Base-by-base conservation (phyloP, 64 coral and sea anemone genomes). In the Porites lutea region DNA sequence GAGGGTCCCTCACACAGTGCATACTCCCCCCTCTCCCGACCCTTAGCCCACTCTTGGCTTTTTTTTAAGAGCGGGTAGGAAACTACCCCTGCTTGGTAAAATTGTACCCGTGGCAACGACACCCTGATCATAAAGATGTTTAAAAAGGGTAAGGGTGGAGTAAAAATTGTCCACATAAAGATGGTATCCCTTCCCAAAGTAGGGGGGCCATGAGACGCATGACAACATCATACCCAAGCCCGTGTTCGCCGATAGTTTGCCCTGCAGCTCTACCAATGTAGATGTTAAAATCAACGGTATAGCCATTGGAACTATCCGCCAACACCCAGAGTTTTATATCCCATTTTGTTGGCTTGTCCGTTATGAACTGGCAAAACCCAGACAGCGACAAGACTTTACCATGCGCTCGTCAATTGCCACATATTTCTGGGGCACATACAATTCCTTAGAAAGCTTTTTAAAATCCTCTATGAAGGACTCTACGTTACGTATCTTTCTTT, bases 111-210 rank as follows among this genome's bases (percentile, higher is more conserved):
- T 90, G 52, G 59, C 55, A 52, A 64, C 72, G 1, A 82, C n/a
- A 8, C 65, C 65, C 62, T 53, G 16, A 8, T 79, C 71, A 65
- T 58, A 90, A 15, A 90, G 21, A 90, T 90, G 68, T 68, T 65
- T 90, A 3, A 81, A n/a, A n/a, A 90, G 65, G 18, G 9, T 65
- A 2, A 90, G 10, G 22, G 89, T 79, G 13, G 78, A 65, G 59
- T 90, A 90, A 70, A 90, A 90, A 16, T 90, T 82, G 20, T 90
- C 77, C 63, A 80, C 63, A 67, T 72, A 82, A 16, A 90, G 67
- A 71, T 90, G 89, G 47, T 82, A 90, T 53, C 88, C 75, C 77
- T 90, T 73, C 59, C 75, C 45, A 19, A 79, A 21, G 13, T 78
- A 50, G 3, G 57, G 57, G 74, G 6, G 75, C 19, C 3, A 90